phyloP scores from a whole-genome alignment of 2,888 invertebrate genomes.

The Sarcophaga carnaria region DNA sequence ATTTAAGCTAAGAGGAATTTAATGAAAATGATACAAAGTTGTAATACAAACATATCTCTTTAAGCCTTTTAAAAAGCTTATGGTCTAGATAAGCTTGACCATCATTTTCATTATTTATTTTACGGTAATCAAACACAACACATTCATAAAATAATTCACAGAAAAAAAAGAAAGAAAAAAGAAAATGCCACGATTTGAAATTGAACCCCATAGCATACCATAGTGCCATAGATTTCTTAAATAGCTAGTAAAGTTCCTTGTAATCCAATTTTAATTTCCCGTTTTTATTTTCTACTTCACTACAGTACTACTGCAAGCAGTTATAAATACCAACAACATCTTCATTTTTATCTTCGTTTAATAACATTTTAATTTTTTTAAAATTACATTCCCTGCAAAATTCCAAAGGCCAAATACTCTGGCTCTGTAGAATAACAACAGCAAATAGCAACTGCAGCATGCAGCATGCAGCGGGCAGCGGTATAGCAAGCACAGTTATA shows the following conservation, averaged over 20 bases:
- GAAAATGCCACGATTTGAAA: not conserved
- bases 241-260: not conserved
- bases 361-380: constrained; percentile 52
- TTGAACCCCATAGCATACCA: not conserved
- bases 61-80: no score
- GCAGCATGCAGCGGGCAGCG: not conserved
- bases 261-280: constrained; percentile 34
- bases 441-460: not conserved
- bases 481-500: not conserved
- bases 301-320: not conserved
- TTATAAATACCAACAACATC: constrained; percentile 3
- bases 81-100: no score
- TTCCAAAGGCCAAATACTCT: constrained; percentile 23
- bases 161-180: not conserved
- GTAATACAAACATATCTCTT: no score
- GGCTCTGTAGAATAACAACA: constrained; percentile 4
- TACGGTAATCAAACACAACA: no score
- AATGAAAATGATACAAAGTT: no score
- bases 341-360: constrained; percentile 26
- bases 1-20: no score
- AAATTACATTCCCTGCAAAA: constrained; percentile 47
- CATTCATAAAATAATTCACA: no score
- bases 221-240: not conserved
- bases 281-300: constrained; percentile 3
- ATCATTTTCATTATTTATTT: no score